These are phyloP conservation scores for Lasius fuliginosus DNA, from an alignment of 2,888 invertebrate species.

Conservation along the genomic window DNA sequence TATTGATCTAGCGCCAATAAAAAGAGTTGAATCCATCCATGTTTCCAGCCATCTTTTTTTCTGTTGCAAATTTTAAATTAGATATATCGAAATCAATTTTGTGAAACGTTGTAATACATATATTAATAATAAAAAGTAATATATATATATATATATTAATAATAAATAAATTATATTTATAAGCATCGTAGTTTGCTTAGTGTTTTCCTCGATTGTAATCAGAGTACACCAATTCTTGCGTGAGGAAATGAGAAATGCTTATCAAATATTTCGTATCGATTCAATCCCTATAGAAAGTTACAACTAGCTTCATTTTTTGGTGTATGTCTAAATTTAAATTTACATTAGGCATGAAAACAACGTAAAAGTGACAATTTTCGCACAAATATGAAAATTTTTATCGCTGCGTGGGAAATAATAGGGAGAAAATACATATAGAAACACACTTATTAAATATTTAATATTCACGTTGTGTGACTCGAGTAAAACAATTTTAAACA, in stretches of 20 bases:
- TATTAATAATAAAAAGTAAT: too few relatives aligned
- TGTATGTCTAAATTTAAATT: slow-evolving; percentile 23
- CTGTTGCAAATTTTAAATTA: slow-evolving; percentile 32
- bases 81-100: slow-evolving; percentile 26
- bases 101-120: not conserved
- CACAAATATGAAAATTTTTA: not conserved
- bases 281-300: not conserved
- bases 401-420: not conserved
- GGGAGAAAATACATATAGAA: not conserved
- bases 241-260: not conserved
- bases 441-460: slow-evolving; percentile 3
- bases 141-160: too few relatives aligned
- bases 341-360: not conserved
- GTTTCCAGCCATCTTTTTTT: not conserved
- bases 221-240: not conserved
- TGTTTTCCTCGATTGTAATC: slow-evolving; percentile 4
- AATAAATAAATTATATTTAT: not conserved
- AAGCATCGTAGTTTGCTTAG: too few relatives aligned
- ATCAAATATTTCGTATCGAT: slow-evolving; percentile 13
- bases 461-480: not conserved
- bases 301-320: not conserved
- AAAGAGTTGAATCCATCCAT: slow-evolving; percentile 15
- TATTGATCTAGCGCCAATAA: slow-evolving; percentile 48
- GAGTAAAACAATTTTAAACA: not conserved
- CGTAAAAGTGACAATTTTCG: not conserved